These are phyloP conservation scores for Campylorhamphus procurvoides DNA, from an alignment of 2,113 vertebrate species.

Conservation along the genomic window DNA sequence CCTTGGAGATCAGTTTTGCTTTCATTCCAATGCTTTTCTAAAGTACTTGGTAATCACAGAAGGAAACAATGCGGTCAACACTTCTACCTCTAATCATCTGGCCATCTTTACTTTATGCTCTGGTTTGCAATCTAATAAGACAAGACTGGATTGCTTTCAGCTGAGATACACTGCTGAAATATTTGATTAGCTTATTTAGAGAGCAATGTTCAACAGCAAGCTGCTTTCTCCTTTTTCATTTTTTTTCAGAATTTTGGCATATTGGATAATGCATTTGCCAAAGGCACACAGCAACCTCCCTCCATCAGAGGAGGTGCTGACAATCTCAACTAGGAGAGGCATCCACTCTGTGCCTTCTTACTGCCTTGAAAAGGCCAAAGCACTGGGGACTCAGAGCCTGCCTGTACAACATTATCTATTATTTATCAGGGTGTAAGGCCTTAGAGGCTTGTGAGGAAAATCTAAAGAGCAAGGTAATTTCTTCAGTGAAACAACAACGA, in stretches of 20 bases:
- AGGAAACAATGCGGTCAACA: not conserved
- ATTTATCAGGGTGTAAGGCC: not conserved
- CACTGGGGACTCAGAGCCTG: not conserved
- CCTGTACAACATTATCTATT: not conserved
- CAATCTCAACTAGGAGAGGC: not conserved
- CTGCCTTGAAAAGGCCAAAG: not conserved
- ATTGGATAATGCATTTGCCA: not conserved
- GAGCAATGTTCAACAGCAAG: not conserved
- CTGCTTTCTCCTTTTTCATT: not conserved
- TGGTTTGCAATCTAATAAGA: not conserved
- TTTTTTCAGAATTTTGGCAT: not conserved
- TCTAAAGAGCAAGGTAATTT: not conserved
- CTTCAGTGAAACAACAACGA: not conserved
- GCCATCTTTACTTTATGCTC: not conserved
- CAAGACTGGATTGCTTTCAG: not conserved
- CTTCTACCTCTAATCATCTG: not conserved
- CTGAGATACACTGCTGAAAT: not conserved
- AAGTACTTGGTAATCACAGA: not conserved
- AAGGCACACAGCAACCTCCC: not conserved
- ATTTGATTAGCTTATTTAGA: not conserved
- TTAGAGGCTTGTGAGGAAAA: not conserved
- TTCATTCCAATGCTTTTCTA: not conserved
- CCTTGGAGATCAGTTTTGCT: not conserved
- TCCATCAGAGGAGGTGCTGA: not conserved
- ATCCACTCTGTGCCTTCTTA: not conserved